Evolutionary conservation across 2,113 vertebrate genomes (phyloP).

Genomic region (Chitala chitala): DNA sequence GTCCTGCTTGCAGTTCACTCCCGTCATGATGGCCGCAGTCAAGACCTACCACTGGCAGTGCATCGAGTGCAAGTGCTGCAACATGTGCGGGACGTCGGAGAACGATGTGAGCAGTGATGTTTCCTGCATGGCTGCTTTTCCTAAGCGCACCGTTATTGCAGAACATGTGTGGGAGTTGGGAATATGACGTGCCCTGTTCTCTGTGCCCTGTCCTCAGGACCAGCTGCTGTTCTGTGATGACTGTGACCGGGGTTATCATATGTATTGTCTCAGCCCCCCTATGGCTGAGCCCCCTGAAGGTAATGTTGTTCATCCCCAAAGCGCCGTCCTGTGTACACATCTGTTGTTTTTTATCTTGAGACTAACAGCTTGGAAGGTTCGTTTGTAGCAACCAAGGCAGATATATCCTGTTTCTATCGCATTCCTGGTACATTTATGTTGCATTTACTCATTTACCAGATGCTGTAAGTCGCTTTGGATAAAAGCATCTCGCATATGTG

Average conservation of each 20-base stretch:
- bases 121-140: neutral
- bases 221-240: slow-evolving; percentile 90
- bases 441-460: no score
- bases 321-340: no score
- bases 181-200: neutral
- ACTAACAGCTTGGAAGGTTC: no score
- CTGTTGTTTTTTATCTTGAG: neutral
- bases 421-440: neutral
- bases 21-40: slow-evolving; percentile 92
- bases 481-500: no score
- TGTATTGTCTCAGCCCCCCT: slow-evolving; percentile 87
- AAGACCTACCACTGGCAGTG: slow-evolving; percentile 98
- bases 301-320: no score
- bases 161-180: neutral
- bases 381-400: neutral
- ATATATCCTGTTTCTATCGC: neutral
- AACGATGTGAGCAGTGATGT: slow-evolving; percentile 80
- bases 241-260: slow-evolving; percentile 88
- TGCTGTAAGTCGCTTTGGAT: no score
- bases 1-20: slow-evolving; percentile 91
- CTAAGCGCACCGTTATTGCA: neutral
- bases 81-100: slow-evolving; percentile 90
- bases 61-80: slow-evolving; percentile 97
- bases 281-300: slow-evolving; percentile 91
- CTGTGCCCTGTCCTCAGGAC: slow-evolving; percentile 59